Base-by-base conservation (phyloP, 2,888 invertebrate genomes). In the Halocaridina rubra region DNA sequence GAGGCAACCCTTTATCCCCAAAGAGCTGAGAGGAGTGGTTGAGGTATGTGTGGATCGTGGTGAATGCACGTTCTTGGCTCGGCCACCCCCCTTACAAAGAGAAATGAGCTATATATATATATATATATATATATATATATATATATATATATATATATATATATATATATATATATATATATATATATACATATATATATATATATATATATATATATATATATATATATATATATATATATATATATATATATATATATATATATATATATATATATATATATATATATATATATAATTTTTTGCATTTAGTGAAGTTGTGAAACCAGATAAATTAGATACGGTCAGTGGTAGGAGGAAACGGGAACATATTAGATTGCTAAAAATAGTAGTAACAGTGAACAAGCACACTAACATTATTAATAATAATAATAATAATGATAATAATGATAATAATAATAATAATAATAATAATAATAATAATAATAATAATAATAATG, bases 181-280 rank as follows among this genome's bases (percentile, higher is more conserved):
- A 46, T 46, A 46, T 53, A n/a, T 8, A 53, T 8, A 19, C 8
- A 8, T 53, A 8, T 19, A 7, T 46, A 76, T 39, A 72, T 72
- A 72, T 27, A 72, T 72, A 72, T 72, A 72, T 27, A 33, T 72
- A 72, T 72, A 1, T 72, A 72, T 33, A 72, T 72, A 72, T 72
- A 72, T 72, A 72, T 72, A 72, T 72, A 72, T 72, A 72, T 72
- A 72, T 72, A 72, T 72, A 72, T 72, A 72, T 72, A 72, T 72
- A 72, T 72, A 72, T 72, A 72, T 72, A 72, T 72, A 72, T 72
- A 72, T 72, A 72, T 72, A 72, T 72, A 72, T 72, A 72, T 72
- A 72, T 72, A 72, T 72, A 72, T 33, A 72, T 29, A 72, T 33
- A 72, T 72, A 72, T 72, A 33, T 72, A 72, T 29, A 72, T 72